These are phyloP conservation scores for Pocillopora grandis DNA, from an alignment of 92 coral and sea anemone species.

Conservation along the genomic window DNA sequence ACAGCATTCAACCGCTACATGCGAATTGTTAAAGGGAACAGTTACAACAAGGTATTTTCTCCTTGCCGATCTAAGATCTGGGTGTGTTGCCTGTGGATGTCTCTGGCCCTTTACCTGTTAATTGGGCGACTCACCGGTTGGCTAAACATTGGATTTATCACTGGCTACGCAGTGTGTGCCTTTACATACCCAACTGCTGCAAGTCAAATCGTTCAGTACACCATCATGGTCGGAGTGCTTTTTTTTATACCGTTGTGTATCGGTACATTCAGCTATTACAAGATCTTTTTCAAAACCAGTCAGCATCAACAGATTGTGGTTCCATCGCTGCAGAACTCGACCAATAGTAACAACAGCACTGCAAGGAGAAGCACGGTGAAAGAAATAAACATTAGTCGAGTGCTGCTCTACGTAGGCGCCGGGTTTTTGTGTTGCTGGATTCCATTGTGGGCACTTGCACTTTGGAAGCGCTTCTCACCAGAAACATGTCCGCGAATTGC, in stretches of 20 bases:
- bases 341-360: too few relatives aligned
- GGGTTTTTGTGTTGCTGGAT: slow-evolving; percentile 25
- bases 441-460: slow-evolving; percentile 2
- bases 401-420: not conserved
- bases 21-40: slow-evolving; percentile 52
- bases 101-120: slow-evolving; percentile 32
- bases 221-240: slow-evolving; percentile 26
- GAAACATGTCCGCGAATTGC: not conserved
- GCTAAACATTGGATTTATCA: slow-evolving; percentile 19
- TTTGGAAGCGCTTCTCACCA: not conserved
- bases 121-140: slow-evolving; percentile 26
- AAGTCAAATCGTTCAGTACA: slow-evolving; percentile 27
- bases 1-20: slow-evolving; percentile 74
- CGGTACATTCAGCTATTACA: slow-evolving; percentile 23
- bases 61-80: slow-evolving; percentile 48
- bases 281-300: slow-evolving; percentile 11
- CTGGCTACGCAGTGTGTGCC: slow-evolving; percentile 39
- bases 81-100: slow-evolving; percentile 26
- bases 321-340: not conserved
- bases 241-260: not conserved
- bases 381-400: slow-evolving; percentile 4
- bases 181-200: slow-evolving; percentile 1
- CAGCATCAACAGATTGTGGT: not conserved
- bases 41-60: slow-evolving; percentile 51
- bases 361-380: not conserved